Conservation (phyloP, 2,113 vertebrate genomes). For the Cettia cetti region DNA sequence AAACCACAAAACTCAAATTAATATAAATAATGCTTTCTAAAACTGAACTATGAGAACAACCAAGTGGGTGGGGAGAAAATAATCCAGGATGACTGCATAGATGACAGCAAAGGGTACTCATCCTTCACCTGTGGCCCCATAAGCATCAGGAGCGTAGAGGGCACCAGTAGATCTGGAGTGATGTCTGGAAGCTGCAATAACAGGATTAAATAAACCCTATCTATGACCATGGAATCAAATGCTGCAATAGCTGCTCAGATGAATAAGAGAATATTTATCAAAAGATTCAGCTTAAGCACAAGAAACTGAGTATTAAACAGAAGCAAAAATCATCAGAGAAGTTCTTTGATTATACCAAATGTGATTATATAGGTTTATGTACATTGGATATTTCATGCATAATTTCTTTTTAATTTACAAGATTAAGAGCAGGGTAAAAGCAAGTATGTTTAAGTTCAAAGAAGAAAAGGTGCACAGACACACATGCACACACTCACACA, state of each 20-base stretch:
- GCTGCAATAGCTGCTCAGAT: constrained; percentile 51
- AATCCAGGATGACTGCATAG: constrained; percentile 68
- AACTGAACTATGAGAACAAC: constrained; percentile 58
- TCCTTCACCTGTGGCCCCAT: constrained; percentile 97
- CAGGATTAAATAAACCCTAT: constrained; percentile 81
- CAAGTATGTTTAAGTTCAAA: neutral
- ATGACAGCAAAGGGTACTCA: constrained; percentile 81
- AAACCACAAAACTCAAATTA: constrained; percentile 55
- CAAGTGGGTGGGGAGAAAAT: constrained; percentile 24
- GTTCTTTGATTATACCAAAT: neutral
- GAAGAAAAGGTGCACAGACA: neutral
- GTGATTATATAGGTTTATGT: neutral
- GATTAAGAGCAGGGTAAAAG: constrained; percentile 13
- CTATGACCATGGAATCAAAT: constrained; percentile 71
- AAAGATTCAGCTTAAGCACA: neutral
- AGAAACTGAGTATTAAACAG: neutral
- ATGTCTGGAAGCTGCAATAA: constrained; percentile 96
- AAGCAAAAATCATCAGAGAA: neutral
- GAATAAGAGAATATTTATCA: neutral
- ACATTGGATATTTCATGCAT: constrained; percentile 3
- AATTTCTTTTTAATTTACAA: neutral
- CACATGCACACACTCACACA: neutral
- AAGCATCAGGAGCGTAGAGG: constrained; percentile 91
- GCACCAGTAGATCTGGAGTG: constrained; percentile 98
- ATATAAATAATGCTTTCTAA: constrained; percentile 38